Evolutionary conservation across 2,888 invertebrate genomes (phyloP), one percentile per base, ranked within the genome.

Genomic region (Polydrusus pterygomalis): DNA sequence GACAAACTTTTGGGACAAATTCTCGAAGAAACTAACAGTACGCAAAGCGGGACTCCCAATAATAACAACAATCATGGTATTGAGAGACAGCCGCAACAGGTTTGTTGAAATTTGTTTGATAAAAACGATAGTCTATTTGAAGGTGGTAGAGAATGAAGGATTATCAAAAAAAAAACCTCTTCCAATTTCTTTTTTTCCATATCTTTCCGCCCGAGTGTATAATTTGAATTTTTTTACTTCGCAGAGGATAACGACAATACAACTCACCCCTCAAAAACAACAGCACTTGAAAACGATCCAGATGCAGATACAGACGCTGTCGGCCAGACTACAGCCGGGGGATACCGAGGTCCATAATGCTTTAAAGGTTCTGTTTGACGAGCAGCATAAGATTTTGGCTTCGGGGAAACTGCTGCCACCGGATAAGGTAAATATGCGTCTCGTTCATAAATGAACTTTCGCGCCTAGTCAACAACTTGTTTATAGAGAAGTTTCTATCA

Each of bases 201-300:
- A n/a, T n/a, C n/a, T n/a, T n/a, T n/a, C n/a, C n/a, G n/a, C n/a
- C n/a, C n/a, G n/a, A n/a, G n/a, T 25, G 25, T 1, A 25, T 25
- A 25, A 25, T 25, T 25, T 25, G 5, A 1, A 25, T 25, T 25
- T 25, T 25, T 25, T 25, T 25, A 25, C 5, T 60, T 71, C 71
- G 40, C 92, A 92, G 77, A 89, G 92, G 77, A 92, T 93, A 69
- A 93, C 93, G 83, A 93, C 93, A 10, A 93, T 94, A 79, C 93
- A 94, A 82, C 86, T 94, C 63, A 93, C 93, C 15, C 92, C 92
- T 11, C 93, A 93, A 82, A 94, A 93, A 82, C 94, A 94, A 83
- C 86, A 90, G 86, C 88, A 89, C 81, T 83, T 92, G 77, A 91
- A 91, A 82, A 90, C 89, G 73, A 90, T 93, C 10, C 93, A 93